Conservation (phyloP, 2,888 invertebrate species). For the Plebejus melissa region DNA sequence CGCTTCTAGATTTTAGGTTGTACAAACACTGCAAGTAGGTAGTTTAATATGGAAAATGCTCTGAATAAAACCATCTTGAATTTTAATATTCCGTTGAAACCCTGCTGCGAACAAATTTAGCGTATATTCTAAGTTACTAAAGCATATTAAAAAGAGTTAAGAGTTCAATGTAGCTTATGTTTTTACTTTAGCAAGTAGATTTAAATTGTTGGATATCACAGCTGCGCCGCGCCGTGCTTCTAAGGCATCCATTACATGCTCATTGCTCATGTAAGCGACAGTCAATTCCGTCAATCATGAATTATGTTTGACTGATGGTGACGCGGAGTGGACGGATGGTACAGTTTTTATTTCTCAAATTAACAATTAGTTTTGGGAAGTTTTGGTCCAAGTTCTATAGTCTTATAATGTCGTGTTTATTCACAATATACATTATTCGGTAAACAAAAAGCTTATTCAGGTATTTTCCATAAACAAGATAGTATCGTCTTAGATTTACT, state of each 20-base stretch:
- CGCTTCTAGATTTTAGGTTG: constrained; percentile 40
- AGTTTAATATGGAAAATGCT: constrained; percentile 8
- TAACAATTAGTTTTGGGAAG: no score
- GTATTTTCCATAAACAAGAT: constrained; percentile 33
- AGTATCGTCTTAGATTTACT: constrained; percentile 45
- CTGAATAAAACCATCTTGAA: neutral
- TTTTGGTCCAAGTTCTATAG: neutral
- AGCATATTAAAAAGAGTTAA: neutral
- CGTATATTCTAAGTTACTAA: neutral
- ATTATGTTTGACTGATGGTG: no score
- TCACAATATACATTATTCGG: neutral
- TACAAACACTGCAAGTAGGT: constrained; percentile 31
- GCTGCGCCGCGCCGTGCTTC: no score
- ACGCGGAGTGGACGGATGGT: no score
- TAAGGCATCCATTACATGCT: no score
- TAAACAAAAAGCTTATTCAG: constrained; percentile 20
- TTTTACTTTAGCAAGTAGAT: no score
- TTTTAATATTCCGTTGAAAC: neutral
- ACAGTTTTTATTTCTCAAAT: no score
- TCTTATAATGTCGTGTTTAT: neutral
- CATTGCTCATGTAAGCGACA: no score
- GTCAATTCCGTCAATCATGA: no score
- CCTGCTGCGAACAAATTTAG: neutral
- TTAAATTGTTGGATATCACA: no score
- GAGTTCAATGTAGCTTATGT: no score